Base-by-base conservation (phyloP, 1,140 invertebrate genomes). In the Drosophila pandora region DNA sequence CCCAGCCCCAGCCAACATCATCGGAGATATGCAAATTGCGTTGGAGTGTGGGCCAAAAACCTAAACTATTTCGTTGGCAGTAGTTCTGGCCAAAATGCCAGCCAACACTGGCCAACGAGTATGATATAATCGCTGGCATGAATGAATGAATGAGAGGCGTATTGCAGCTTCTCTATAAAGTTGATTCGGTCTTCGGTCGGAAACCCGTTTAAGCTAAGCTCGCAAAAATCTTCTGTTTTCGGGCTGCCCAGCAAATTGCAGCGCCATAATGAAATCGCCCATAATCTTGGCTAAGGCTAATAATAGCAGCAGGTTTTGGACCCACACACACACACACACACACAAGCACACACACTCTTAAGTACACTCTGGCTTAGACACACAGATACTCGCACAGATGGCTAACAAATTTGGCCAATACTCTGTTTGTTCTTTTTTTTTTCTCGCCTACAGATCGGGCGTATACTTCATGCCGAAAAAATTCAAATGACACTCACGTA, bases 401-500 rank as follows among this genome's bases (percentile, higher is more conserved):
- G 83, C 49, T 34, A 69, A 52, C 56, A 68, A 76, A 37, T 74
- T 73, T 47, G 71, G 47, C 30, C 53, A 64, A 13, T 25, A 63
- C 69, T 65, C 71, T 57, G 59, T 59, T 57, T 72, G 41, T 65
- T 67, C 32, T 72, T 64, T 25, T 49, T 28, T 28, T 49, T 50
- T 70, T 45, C 32, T 65, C 41, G 45, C 45, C 47, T 56, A 28
- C 59, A 43, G 60, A 58, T 65, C 52, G 52, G 65, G 67, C 63
- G 52, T 70, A 32, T 39, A 70, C 64, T 70, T 75, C 53, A 65
- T 48, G 70, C 50, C 55, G 49, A 65, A 76, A 62, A 71, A 82
- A 75, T 85, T 85, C 50, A 77, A 79, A 83, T 83, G 72, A 88
- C 83, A 88, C 83, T 88, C 83, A 88, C 83, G 83, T 88, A 88